A percentile compares a stretch with the other conserved stretches of the same genome.
Conservation (phyloP, 2,797 vertebrate genomes). For the Synaphobranchus kaupii region DNA sequence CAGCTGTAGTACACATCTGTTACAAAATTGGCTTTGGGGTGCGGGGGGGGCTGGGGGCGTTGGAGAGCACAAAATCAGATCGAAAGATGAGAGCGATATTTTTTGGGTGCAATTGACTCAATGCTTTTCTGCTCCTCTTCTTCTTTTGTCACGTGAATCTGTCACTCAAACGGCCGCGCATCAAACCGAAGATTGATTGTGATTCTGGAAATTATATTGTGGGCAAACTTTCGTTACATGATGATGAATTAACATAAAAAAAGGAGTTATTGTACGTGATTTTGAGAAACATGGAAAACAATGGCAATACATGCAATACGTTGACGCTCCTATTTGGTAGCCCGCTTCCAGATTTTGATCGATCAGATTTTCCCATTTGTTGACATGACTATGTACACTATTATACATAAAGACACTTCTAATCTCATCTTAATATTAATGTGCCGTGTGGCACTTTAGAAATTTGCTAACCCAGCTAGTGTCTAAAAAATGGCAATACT, state of each 20-base stretch:
- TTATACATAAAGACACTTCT: too few relatives aligned
- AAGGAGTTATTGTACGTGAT: not conserved
- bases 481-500: not conserved
- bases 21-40: constrained; percentile 43
- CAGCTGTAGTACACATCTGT: constrained; percentile 73
- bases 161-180: not conserved
- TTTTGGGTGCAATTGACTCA: constrained; percentile 8
- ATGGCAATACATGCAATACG: not conserved
- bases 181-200: not conserved
- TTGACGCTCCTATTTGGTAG: not conserved
- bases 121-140: not conserved
- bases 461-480: too few relatives aligned
- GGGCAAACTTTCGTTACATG: not conserved
- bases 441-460: not conserved
- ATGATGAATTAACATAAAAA: not conserved
- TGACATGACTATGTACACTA: too few relatives aligned
- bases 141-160: not conserved
- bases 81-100: not conserved
- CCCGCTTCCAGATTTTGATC: too few relatives aligned
- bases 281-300: not conserved
- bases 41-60: not conserved
- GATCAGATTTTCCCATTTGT: too few relatives aligned
- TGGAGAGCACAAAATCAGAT: constrained; percentile 30
- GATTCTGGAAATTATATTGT: not conserved
- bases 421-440: too few relatives aligned